Evolutionary conservation across 2,888 invertebrate species (phyloP), one percentile per base, ranked within the genome.

Genomic region (Catonia carolina): DNA sequence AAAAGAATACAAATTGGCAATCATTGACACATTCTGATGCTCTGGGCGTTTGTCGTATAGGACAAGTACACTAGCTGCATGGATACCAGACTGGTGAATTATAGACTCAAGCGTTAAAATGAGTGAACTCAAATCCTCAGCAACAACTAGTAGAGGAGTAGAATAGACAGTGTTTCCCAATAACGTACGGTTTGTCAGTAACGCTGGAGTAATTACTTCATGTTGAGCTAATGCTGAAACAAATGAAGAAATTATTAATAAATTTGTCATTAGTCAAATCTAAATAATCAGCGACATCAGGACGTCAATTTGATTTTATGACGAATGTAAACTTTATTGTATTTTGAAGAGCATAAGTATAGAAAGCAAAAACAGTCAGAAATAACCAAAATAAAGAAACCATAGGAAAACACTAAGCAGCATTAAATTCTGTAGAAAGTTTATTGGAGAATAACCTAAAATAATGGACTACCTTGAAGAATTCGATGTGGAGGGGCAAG

Each of bases 71-170:
- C 71, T 69, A 10, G 70, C 67, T 5, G 71, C 70, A 37, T 74
- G 72, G 17, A 79, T 69, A 2, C 78, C 78, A 15, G 77, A 77
- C 65, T 78, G 78, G 64, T 74, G 71, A 31, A 77, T 67, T 10
- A 78, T 65, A 1, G 77, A 76, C 60, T 55, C 65, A 50, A 59
- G 62, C 45, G 59, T 67, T 55, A 59, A 48, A 7, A 51, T 64
- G 51, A 61, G 53, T 10, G 63, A 59, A 33, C 58, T 47, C 1
- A 64, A 53, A 1, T 58, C 57, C 31, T 55, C 49, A 39, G 63
- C 63, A 8, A 69, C 49, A n/a, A 69, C 65, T n/a, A 69, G 55
- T 1, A 69, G 60, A 0, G 69, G 69, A 4, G 67, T 66, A 4
- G 66, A 66, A 54, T 65, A 68, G 18, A 65, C 65, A 5, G 62